Evolutionary conservation across 2,113 vertebrate species (phyloP).

Genomic region (Genyomyrus donnyi): DNA sequence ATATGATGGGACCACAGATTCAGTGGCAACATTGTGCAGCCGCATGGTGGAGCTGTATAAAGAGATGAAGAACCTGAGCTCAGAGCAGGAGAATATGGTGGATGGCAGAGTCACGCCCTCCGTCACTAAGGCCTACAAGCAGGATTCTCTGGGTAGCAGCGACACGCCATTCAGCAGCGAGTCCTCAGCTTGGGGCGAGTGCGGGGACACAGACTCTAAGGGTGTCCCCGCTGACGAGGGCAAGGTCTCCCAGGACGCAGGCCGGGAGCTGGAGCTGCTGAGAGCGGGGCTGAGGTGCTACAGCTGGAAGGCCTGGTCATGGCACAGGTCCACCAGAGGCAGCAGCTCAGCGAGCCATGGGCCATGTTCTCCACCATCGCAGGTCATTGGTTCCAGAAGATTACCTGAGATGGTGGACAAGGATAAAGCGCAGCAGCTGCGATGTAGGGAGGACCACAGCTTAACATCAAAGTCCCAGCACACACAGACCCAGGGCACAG

Average conservation of each 20-base stretch:
- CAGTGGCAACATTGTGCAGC: slow-evolving; percentile 83
- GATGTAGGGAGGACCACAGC: background rate
- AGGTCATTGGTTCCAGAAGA: too few species aligned
- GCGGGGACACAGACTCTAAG: slow-evolving; percentile 76
- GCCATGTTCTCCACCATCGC: too few species aligned
- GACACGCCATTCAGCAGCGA: slow-evolving; percentile 84
- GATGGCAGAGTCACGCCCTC: slow-evolving; percentile 78
- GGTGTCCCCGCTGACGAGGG: slow-evolving; percentile 81
- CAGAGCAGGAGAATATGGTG: slow-evolving; percentile 14
- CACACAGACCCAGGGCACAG: slow-evolving; percentile 50
- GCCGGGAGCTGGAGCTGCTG: slow-evolving; percentile 90
- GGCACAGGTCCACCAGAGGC: slow-evolving; percentile 81
- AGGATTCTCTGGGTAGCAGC: slow-evolving; percentile 72
- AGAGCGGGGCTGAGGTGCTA: slow-evolving; percentile 61
- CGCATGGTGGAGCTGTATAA: slow-evolving; percentile 70
- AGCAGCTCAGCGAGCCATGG: slow-evolving; percentile 66
- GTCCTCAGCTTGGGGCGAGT: slow-evolving; percentile 80
- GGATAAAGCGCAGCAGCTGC: too few species aligned
- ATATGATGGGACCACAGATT: slow-evolving; percentile 86
- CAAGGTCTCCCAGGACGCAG: slow-evolving; percentile 80
- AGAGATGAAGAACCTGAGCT: slow-evolving; percentile 75
- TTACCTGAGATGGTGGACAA: too few species aligned
- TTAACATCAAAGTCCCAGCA: slow-evolving; percentile 38
- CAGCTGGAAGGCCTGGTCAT: slow-evolving; percentile 66
- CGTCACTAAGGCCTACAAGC: slow-evolving; percentile 75